Percentiles rank a stretch among this genome's conserved stretches.
Conservation (phyloP, 2,113 vertebrate genomes). For the Myiopsitta monachus region DNA sequence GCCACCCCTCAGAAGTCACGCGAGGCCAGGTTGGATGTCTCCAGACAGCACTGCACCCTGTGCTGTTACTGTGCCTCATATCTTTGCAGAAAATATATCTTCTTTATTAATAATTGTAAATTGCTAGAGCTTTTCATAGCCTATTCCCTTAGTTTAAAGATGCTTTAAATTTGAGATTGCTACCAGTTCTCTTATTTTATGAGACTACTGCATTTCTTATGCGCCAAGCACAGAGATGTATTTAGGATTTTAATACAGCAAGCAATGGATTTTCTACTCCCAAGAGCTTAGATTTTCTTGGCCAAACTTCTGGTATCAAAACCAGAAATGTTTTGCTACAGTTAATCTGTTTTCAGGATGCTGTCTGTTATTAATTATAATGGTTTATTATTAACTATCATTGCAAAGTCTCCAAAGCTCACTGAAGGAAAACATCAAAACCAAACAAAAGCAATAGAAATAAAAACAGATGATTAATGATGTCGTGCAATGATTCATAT, state of each 20-base stretch:
- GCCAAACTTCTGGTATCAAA: not conserved
- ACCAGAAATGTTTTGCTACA: not conserved
- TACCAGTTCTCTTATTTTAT: not conserved
- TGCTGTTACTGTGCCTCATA: not conserved
- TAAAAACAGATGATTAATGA: slow-evolving; percentile 20
- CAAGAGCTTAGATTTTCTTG: not conserved
- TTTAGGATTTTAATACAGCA: not conserved
- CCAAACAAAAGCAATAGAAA: slow-evolving; percentile 26
- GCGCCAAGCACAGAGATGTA: not conserved
- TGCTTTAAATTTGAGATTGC: slow-evolving; percentile 14
- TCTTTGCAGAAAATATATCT: not conserved
- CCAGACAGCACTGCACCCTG: not conserved
- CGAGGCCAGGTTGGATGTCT: not conserved
- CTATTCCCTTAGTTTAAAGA: not conserved
- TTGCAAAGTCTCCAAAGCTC: slow-evolving; percentile 10
- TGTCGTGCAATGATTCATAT: not conserved
- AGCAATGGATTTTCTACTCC: not conserved
- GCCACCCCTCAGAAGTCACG: not conserved
- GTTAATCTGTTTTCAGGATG: slow-evolving; percentile 35
- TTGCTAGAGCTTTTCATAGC: not conserved
- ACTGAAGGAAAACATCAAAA: slow-evolving; percentile 25
- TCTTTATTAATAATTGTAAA: not conserved
- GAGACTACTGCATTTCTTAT: not conserved
- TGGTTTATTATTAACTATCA: slow-evolving; percentile 27
- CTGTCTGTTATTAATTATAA: slow-evolving; percentile 40